Base-by-base conservation (phyloP, 2,888 invertebrate genomes). In the Seira ritae region DNA sequence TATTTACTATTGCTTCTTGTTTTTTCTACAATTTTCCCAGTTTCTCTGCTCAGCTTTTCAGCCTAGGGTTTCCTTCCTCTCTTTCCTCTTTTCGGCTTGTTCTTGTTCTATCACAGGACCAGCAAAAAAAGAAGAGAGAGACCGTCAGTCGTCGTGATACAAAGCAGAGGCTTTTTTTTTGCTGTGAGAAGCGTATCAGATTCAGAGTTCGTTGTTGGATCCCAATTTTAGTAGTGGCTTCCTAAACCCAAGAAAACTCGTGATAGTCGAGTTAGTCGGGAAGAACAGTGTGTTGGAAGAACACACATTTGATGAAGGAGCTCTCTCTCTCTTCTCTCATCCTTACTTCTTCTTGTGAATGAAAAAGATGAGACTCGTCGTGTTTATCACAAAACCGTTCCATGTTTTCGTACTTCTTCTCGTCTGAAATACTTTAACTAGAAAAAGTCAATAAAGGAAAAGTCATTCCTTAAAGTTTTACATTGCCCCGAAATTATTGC, bases 231-330 rank as follows among this genome's bases (percentile, higher is more conserved):
- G 22, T 55, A 46, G 22, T 62, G 70, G 17, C 71, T 67, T 79
- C 79, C 72, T 23, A 62, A 79, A 65, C 67, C 71, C 55, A 23
- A 55, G 69, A 50, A 71, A 79, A 72, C 50, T 23, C 67, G 31
- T 3, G 55, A 1, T 22, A 0, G 65, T 19, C 20, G 62, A 60
- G 24, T 72, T 67, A 79, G 79, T 79, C 67, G 62, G 65, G 22
- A 68, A 72, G 42, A 66, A 72, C 1, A 42, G 79, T 79, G 79
- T 71, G 79, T 67, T 71, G 66, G 37, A 69, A 19, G 55, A 72
- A 67, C 76, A 72, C 79, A 79, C 79, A 65, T 66, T 37, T 62
- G 6, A 62, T 20, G 65, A 65, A 65, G 62, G 73, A 60, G 60
- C 62, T 72, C 72, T 60, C 15, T 73, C 55, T 73, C 37, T 31